Evolutionary conservation across 2,113 vertebrate genomes (phyloP).

Genomic region (Ginglymostoma cirratum): DNA sequence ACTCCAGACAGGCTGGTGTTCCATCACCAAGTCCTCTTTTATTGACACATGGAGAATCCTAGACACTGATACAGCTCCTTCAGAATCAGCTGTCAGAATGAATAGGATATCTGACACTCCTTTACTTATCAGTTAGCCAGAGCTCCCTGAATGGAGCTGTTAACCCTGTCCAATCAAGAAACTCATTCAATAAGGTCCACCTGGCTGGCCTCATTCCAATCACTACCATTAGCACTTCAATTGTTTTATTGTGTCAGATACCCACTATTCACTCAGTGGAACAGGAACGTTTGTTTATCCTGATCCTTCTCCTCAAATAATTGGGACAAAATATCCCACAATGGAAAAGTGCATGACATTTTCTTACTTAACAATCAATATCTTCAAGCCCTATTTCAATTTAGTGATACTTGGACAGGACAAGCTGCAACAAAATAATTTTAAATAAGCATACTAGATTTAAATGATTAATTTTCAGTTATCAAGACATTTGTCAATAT

Average conservation of each 20-base stretch:
- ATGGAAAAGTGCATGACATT: not conserved
- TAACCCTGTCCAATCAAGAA: no score
- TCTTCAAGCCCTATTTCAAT: not conserved
- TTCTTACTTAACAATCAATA: not conserved
- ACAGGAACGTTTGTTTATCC: not conserved
- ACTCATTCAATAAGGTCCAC: no score
- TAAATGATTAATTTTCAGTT: not conserved
- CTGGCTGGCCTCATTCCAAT: no score
- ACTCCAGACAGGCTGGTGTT: no score
- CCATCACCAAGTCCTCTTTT: no score
- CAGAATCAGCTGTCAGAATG: no score
- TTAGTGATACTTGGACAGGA: not conserved
- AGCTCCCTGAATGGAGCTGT: no score
- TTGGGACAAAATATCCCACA: not conserved
- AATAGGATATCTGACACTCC: no score
- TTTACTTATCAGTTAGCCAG: no score
- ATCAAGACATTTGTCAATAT: not conserved
- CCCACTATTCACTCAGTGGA: not conserved
- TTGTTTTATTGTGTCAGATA: not conserved
- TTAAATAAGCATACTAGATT: not conserved
- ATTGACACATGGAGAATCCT: no score
- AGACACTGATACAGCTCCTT: no score
- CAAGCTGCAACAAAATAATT: not conserved
- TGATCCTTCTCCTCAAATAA: not conserved
- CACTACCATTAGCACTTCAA: no score